A percentile compares a stretch with the other conserved stretches of the same genome.
phyloP scores from a whole-genome alignment of 2,797 vertebrate species.

The Erethizon dorsatum region DNA sequence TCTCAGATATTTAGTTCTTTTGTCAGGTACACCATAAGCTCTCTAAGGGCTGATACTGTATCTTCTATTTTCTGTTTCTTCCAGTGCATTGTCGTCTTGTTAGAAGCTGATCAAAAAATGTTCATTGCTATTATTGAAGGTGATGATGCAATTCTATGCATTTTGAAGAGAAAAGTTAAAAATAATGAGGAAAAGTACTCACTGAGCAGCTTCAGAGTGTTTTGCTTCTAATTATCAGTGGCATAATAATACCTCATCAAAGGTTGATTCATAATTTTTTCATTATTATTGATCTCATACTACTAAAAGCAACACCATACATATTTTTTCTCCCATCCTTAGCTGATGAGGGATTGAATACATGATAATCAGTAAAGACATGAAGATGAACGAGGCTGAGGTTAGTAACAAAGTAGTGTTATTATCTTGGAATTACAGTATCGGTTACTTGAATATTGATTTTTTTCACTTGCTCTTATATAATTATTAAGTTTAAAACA shows the following conservation, averaged over 20 bases:
- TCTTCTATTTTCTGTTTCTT: neutral
- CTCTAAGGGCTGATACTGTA: neutral
- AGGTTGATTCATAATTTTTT: constrained; percentile 74
- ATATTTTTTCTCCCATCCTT: constrained; percentile 71
- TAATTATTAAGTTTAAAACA: constrained; percentile 59
- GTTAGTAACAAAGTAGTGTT: constrained; percentile 59
- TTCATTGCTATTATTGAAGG: constrained; percentile 10
- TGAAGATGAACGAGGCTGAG: constrained; percentile 54
- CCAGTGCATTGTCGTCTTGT: neutral
- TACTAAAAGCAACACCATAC: constrained; percentile 74
- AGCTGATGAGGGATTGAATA: constrained; percentile 50
- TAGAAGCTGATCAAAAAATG: constrained; percentile 51
- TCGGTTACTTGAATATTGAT: constrained; percentile 62
- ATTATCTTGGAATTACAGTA: constrained; percentile 71
- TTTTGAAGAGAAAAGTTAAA: constrained; percentile 37
- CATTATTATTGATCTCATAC: constrained; percentile 70
- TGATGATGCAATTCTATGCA: constrained; percentile 11
- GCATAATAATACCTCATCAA: constrained; percentile 68
- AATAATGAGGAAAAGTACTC: constrained; percentile 18
- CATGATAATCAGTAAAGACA: constrained; percentile 47
- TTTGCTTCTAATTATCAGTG: constrained; percentile 59
- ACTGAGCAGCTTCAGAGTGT: neutral
- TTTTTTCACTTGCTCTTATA: constrained; percentile 54
- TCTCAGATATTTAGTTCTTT: neutral
- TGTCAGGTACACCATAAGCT: neutral